These are phyloP conservation scores for Spisula solida DNA, from an alignment of 2,888 invertebrate species.

Conservation along the genomic window DNA sequence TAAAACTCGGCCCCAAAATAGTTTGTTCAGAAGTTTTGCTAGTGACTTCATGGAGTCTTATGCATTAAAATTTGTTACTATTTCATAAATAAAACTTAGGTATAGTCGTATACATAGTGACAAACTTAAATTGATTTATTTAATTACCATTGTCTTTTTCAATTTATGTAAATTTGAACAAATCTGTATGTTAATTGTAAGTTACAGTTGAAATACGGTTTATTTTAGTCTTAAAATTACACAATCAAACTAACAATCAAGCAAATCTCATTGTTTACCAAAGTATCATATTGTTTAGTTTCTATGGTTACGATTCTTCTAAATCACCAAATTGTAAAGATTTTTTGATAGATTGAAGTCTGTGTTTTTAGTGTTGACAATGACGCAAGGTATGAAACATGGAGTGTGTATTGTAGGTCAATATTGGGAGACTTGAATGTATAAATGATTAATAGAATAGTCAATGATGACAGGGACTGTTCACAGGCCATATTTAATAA, in stretches of 20 bases:
- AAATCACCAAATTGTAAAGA: conserved; percentile 31
- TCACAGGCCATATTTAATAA: too few relatives aligned
- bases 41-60: background rate
- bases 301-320: conserved; percentile 39
- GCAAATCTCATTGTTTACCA: conserved; percentile 4
- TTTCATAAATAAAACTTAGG: too few relatives aligned
- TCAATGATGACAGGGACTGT: background rate
- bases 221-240: background rate
- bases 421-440: background rate
- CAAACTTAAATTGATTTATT: too few relatives aligned
- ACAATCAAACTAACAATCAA: background rate
- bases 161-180: background rate
- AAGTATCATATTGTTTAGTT: conserved; percentile 17
- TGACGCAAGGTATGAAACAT: background rate
- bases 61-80: background rate
- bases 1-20: conserved; percentile 26
- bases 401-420: background rate
- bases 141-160: too few relatives aligned
- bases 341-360: conserved; percentile 22
- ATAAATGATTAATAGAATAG: background rate
- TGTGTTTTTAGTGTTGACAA: background rate
- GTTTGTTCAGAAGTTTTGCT: background rate
- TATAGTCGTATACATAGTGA: too few relatives aligned
- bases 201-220: background rate
- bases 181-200: background rate